A percentile compares a stretch with the other conserved stretches of the same genome.
phyloP scores from a whole-genome alignment of 2,797 vertebrate species.

The Bovichtus variegatus region DNA sequence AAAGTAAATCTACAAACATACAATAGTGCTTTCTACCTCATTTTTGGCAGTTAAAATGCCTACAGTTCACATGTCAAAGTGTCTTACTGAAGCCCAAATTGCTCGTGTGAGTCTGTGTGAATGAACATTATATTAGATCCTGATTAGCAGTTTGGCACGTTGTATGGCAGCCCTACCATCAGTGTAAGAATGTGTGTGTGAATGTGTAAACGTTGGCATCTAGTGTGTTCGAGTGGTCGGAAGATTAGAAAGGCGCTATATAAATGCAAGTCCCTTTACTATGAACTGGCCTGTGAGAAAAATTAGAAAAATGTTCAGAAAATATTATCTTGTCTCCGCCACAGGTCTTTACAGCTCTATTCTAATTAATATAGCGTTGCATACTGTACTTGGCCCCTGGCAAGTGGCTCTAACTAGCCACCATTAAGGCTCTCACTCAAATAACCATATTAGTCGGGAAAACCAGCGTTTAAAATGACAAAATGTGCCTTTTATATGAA shows the following conservation, averaged over 20 bases:
- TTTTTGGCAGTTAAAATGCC: not conserved
- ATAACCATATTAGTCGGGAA: slow-evolving; percentile 25
- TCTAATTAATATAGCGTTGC: slow-evolving; percentile 3
- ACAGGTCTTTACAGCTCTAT: not conserved
- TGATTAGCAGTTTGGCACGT: no score
- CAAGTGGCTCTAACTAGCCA: slow-evolving; percentile 12
- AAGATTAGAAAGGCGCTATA: no score
- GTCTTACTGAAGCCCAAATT: no score
- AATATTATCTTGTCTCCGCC: not conserved
- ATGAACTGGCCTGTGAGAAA: not conserved
- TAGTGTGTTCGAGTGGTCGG: no score
- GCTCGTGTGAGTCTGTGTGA: no score
- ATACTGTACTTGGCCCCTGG: not conserved
- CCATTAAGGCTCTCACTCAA: slow-evolving; percentile 14
- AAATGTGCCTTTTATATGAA: slow-evolving; percentile 20
- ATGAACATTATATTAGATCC: no score
- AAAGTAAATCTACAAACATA: not conserved
- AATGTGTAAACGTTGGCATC: no score
- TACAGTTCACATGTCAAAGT: no score
- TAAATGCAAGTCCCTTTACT: no score
- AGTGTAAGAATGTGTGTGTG: no score
- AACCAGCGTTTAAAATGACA: slow-evolving; percentile 30
- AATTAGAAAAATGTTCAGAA: not conserved
- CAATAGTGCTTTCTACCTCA: not conserved
- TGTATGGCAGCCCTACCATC: no score